Evolutionary conservation across 2,113 vertebrate species (phyloP).

Genomic region (Aleadryas rufinucha): DNA sequence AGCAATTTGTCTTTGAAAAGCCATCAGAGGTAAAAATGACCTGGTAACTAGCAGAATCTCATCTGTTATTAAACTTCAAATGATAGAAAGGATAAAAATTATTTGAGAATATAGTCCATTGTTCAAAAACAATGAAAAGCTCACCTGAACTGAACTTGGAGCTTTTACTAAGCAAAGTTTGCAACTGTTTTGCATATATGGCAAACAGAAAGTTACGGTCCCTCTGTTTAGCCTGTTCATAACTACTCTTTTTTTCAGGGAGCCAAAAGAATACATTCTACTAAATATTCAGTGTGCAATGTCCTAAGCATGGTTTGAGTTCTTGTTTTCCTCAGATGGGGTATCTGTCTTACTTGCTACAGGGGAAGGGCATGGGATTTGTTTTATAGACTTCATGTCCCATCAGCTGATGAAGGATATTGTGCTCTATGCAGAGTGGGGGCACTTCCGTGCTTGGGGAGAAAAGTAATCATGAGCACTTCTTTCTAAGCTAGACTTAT

Average conservation of each 20-base stretch:
- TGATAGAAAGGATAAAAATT: neutral
- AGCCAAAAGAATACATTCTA: neutral
- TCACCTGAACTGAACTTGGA: neutral
- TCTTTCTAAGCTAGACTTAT: neutral
- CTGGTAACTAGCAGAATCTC: neutral
- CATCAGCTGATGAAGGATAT: neutral
- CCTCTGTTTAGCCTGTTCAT: neutral
- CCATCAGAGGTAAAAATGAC: slow-evolving; percentile 66
- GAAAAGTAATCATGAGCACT: neutral
- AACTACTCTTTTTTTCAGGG: neutral
- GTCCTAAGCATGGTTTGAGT: neutral
- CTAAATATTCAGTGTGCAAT: neutral
- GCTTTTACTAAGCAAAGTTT: neutral
- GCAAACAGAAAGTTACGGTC: rapidly evolving
- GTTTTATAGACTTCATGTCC: neutral
- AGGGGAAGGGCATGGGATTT: neutral
- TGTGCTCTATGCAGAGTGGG: neutral
- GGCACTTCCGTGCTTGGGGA: neutral
- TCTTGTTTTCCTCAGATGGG: neutral
- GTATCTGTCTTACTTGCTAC: neutral
- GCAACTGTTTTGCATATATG: neutral
- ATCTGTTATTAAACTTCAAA: neutral
- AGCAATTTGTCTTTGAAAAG: slow-evolving; percentile 80
- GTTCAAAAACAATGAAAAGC: neutral
- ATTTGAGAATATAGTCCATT: neutral